phyloP scores from a whole-genome alignment of 2,888 invertebrate species.

The Ophioninae sp. region DNA sequence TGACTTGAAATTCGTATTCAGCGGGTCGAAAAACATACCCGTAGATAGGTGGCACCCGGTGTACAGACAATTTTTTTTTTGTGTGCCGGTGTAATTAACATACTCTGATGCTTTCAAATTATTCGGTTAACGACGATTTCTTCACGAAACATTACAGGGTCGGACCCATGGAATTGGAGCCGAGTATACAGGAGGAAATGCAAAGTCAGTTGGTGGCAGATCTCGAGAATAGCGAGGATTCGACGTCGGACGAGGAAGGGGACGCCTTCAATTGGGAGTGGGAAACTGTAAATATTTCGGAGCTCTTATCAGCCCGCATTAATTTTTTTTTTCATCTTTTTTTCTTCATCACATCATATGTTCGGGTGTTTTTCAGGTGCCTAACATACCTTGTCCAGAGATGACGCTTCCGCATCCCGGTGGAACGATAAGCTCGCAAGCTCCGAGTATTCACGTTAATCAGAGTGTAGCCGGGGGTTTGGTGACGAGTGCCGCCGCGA shows the following conservation, averaged over 20 bases:
- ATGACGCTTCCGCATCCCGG: conserved; percentile 79
- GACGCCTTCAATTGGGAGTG: conserved; percentile 90
- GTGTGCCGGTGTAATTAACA: too few relatives aligned
- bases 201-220: conserved; percentile 85
- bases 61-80: too few relatives aligned
- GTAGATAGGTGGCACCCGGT: too few relatives aligned
- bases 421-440: conserved; percentile 75
- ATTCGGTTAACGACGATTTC: background rate
- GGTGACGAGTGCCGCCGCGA: conserved; percentile 91
- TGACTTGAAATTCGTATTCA: too few relatives aligned
- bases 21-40: too few relatives aligned
- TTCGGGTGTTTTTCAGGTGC: conserved; percentile 79
- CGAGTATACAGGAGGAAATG: conserved; percentile 83
- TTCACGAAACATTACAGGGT: conserved; percentile 79
- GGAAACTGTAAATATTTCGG: conserved; percentile 86
- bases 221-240: conserved; percentile 85
- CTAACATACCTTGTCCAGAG: conserved; percentile 83
- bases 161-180: conserved; percentile 85
- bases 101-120: background rate
- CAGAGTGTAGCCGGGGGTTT: conserved; percentile 87
- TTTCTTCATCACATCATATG: background rate
- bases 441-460: conserved; percentile 78
- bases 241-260: conserved; percentile 86
- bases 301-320: conserved; percentile 5
- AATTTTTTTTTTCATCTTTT: conserved; percentile 18